Evolutionary conservation across 2,888 invertebrate genomes (phyloP).

Genomic region (Machimus rusticus): DNA sequence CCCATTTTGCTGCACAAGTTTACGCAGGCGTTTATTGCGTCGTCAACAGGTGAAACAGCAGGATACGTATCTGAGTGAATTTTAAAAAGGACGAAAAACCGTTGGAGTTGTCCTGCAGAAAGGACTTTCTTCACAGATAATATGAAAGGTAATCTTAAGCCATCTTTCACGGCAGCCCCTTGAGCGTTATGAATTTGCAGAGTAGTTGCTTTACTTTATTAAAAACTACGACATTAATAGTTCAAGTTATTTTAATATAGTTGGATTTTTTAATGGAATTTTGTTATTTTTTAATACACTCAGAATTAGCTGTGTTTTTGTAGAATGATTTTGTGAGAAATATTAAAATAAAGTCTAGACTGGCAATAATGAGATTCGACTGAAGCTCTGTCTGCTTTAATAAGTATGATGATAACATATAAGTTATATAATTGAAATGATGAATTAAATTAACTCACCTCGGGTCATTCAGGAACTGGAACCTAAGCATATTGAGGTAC

Average conservation of each 20-base stretch:
- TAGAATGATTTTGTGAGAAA: not conserved
- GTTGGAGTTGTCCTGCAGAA: not conserved
- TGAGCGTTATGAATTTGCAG: not conserved
- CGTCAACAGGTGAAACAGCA: conserved; percentile 13
- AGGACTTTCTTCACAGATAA: not conserved
- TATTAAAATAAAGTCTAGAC: not conserved
- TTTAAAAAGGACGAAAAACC: not conserved
- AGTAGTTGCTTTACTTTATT: not conserved
- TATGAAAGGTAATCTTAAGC: not conserved
- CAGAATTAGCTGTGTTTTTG: not conserved
- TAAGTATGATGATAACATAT: not conserved
- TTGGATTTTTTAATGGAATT: not conserved
- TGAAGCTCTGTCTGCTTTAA: not conserved
- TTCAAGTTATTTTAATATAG: not conserved
- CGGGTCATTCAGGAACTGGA: too few relatives aligned
- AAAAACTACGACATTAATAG: not conserved
- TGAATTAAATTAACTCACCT: not conserved
- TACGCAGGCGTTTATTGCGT: conserved; percentile 26
- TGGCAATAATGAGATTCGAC: not conserved
- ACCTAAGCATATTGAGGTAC: too few relatives aligned
- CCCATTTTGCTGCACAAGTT: not conserved
- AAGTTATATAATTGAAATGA: not conserved
- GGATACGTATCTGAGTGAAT: not conserved
- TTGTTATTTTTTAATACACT: conserved; percentile 14
- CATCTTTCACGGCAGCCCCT: not conserved